Conservation (phyloP, 2,113 vertebrate species). For the Menidia beryllina region DNA sequence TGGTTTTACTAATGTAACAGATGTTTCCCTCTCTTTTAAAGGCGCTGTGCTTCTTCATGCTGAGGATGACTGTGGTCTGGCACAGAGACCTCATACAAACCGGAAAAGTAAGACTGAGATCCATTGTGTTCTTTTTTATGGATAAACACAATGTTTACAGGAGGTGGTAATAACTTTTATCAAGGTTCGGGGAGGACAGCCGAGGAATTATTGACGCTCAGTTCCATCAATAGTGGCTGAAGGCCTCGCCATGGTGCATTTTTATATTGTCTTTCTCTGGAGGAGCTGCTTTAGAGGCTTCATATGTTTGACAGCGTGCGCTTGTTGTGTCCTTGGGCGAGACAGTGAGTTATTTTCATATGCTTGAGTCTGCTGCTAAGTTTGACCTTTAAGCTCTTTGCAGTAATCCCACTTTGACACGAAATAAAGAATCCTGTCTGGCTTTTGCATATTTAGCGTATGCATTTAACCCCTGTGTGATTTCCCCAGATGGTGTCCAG, state of each 20-base stretch:
- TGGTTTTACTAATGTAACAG: neutral
- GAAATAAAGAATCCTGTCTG: neutral
- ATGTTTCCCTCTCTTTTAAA: conserved; percentile 28
- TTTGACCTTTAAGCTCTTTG: conserved; percentile 38
- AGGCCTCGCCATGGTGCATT: conserved; percentile 1
- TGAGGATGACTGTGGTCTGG: conserved; percentile 72
- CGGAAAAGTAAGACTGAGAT: conserved; percentile 67
- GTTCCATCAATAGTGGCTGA: conserved; percentile 18
- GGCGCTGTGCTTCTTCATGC: conserved; percentile 77
- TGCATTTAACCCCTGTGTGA: neutral
- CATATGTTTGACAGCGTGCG: conserved; percentile 1
- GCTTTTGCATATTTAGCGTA: neutral
- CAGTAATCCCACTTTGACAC: neutral
- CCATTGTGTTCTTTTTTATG: neutral
- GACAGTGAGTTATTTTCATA: conserved; percentile 39
- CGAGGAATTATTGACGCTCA: conserved; percentile 31
- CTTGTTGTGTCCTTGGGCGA: conserved; percentile 42
- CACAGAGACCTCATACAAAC: conserved; percentile 68
- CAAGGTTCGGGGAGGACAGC: neutral
- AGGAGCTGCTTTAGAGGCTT: conserved; percentile 13
- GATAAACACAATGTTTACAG: conserved; percentile 1
- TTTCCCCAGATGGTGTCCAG: conserved; percentile 68
- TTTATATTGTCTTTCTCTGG: conserved; percentile 16
- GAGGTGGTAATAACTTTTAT: conserved; percentile 8
- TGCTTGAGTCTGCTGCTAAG: neutral